Evolutionary conservation across 2,113 vertebrate genomes (phyloP).

Genomic region (Lontra canadensis): DNA sequence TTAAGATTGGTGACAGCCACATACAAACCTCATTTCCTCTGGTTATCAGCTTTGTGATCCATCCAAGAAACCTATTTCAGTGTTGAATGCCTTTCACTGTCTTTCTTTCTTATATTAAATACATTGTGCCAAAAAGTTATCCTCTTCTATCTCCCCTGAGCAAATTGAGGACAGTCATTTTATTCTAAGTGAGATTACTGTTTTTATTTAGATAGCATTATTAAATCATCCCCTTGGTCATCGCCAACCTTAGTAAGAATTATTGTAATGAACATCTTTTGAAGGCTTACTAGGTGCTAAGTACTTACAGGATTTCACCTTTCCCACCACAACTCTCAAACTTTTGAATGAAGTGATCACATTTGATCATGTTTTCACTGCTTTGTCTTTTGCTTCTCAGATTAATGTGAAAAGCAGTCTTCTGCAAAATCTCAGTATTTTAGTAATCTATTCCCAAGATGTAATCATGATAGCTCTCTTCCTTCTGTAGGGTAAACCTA

Average conservation of each 20-base stretch:
- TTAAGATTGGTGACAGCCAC: not conserved
- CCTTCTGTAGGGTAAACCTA: not conserved
- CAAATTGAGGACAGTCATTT: not conserved
- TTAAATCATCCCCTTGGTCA: not conserved
- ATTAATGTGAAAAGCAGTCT: not conserved
- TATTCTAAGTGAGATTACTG: not conserved
- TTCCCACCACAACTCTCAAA: not conserved
- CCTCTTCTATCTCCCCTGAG: not conserved
- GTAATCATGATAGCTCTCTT: not conserved
- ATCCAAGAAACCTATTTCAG: conserved; percentile 25
- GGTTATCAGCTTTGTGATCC: not conserved
- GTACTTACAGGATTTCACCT: not conserved
- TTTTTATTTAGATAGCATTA: not conserved
- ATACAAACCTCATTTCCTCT: not conserved
- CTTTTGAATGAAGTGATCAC: not conserved
- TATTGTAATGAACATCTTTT: not conserved
- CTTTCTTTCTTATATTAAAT: not conserved
- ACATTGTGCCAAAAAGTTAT: not conserved
- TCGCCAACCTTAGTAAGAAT: not conserved
- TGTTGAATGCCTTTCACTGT: not conserved
- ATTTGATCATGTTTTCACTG: not conserved
- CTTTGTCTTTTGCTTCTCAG: not conserved
- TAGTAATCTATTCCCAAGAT: not conserved
- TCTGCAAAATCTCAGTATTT: not conserved
- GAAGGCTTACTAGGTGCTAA: not conserved